Percentiles rank a stretch among this genome's conserved stretches.
phyloP scores from a whole-genome alignment of 2,888 invertebrate species.

The Panorpa germanica region DNA sequence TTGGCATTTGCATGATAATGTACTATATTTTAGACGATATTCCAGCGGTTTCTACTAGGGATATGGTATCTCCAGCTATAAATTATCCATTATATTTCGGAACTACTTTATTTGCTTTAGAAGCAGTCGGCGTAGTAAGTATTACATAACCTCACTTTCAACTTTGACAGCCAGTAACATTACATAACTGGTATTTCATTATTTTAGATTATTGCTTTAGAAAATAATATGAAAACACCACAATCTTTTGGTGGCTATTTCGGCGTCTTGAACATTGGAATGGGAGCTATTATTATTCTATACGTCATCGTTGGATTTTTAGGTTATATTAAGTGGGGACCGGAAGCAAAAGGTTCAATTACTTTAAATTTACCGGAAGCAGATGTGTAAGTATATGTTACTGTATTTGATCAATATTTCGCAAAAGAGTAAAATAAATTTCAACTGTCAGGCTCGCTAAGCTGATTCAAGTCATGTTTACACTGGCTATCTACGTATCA shows the following conservation, averaged over 20 bases:
- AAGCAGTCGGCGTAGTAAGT: slow-evolving; percentile 60
- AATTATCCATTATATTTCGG: slow-evolving; percentile 70
- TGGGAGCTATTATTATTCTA: slow-evolving; percentile 54
- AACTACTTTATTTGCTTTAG: slow-evolving; percentile 78
- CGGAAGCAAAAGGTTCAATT: slow-evolving; percentile 47
- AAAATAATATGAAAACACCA: slow-evolving; percentile 79
- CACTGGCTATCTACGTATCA: slow-evolving; percentile 56
- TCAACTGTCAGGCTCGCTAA: slow-evolving; percentile 35
- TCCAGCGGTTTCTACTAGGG: slow-evolving; percentile 27
- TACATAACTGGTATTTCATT: slow-evolving; percentile 6
- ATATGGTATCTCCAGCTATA: slow-evolving; percentile 26
- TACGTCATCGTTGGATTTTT: slow-evolving; percentile 67
- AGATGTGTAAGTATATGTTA: slow-evolving; percentile 26
- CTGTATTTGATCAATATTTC: slow-evolving; percentile 13
- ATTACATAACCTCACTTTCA: slow-evolving; percentile 3
- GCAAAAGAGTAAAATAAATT: neutral
- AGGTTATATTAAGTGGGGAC: slow-evolving; percentile 68
- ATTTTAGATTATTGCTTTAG: slow-evolving; percentile 67
- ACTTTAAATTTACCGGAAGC: slow-evolving; percentile 58
- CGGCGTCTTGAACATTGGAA: slow-evolving; percentile 69
- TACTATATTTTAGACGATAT: slow-evolving; percentile 49
- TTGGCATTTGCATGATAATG: slow-evolving; percentile 56
- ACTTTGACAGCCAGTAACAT: no score
- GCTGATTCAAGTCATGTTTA: slow-evolving; percentile 38
- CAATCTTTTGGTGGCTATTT: slow-evolving; percentile 53